Conservation (phyloP, 2,888 invertebrate species). For the Philereme transversata region DNA sequence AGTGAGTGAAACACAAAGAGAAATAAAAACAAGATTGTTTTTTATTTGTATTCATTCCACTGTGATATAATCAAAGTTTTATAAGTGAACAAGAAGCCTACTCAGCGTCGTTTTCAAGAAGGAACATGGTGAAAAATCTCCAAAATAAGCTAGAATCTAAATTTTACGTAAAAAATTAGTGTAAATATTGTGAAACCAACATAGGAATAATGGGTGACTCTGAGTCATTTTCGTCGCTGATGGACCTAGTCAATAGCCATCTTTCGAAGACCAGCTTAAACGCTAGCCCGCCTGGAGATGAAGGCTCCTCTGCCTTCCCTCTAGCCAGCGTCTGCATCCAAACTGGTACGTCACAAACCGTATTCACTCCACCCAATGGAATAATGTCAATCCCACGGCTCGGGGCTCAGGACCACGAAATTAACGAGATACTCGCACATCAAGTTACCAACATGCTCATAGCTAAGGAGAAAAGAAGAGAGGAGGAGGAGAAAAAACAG, state of each 20-base stretch:
- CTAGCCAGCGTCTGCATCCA: constrained; percentile 31
- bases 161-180: background rate
- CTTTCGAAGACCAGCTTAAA: constrained; percentile 65
- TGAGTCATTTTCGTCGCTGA: constrained; percentile 64
- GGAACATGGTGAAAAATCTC: too few relatives aligned
- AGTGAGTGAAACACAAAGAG: too few relatives aligned
- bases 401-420: constrained; percentile 51
- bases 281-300: constrained; percentile 43
- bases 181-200: constrained; percentile 7
- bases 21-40: too few relatives aligned
- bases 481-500: constrained; percentile 51
- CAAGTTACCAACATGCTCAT: constrained; percentile 73
- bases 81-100: too few relatives aligned
- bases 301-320: constrained; percentile 36
- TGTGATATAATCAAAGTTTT: too few relatives aligned
- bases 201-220: constrained; percentile 60
- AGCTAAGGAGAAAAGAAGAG: constrained; percentile 60
- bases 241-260: constrained; percentile 69
- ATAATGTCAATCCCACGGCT: constrained; percentile 59
- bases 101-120: too few relatives aligned
- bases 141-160: background rate
- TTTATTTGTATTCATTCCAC: too few relatives aligned
- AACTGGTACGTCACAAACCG: constrained; percentile 26
- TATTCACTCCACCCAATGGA: constrained; percentile 44
- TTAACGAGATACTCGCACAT: constrained; percentile 56